phyloP scores from a whole-genome alignment of 2,797 vertebrate species.

The Heteromormyrus szaboi region DNA sequence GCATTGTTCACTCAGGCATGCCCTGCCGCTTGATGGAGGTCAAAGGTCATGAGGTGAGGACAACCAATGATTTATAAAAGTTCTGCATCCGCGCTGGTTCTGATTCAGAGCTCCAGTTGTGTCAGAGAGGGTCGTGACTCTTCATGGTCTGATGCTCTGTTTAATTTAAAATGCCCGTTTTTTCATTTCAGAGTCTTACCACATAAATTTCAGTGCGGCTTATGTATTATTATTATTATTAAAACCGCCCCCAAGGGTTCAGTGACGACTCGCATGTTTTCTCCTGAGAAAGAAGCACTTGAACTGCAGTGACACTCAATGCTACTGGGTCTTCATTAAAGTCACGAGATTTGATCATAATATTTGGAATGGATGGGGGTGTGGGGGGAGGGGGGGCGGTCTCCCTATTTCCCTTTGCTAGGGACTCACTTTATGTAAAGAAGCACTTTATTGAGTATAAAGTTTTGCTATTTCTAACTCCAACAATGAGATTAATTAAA shows the following conservation, averaged over 20 bases:
- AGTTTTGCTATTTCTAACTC: slow-evolving; percentile 18
- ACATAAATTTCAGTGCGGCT: neutral
- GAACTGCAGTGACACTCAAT: neutral
- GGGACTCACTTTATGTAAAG: neutral
- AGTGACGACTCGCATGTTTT: neutral
- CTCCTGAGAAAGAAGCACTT: neutral
- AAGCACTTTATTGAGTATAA: neutral
- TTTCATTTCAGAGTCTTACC: neutral
- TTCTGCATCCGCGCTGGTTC: neutral
- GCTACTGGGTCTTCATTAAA: neutral
- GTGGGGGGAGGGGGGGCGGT: neutral
- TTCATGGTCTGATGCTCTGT: neutral
- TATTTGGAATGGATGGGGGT: neutral
- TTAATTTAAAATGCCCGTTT: neutral
- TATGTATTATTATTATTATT: neutral
- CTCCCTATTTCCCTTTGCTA: neutral
- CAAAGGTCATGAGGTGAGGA: neutral
- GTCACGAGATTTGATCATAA: neutral
- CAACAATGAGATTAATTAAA: slow-evolving; percentile 27
- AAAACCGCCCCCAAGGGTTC: neutral
- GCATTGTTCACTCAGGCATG: neutral
- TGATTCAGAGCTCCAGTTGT: neutral
- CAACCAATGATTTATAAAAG: neutral
- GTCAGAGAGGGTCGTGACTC: neutral
- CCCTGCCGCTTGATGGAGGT: neutral